Evolutionary conservation across 2,797 vertebrate species (phyloP).

Genomic region (Chiropotes sagulatus): DNA sequence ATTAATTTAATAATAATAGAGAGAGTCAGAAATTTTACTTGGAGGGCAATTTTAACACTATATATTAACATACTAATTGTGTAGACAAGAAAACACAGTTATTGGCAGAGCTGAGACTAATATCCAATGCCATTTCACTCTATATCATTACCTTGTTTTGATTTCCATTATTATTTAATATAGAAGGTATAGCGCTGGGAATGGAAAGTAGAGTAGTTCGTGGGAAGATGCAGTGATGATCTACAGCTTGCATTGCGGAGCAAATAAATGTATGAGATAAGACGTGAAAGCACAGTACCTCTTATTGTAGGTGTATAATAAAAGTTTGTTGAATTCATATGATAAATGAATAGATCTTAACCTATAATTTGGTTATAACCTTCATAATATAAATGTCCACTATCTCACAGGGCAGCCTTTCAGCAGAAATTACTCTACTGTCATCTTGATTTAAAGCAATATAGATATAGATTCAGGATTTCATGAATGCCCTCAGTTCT

Average conservation of each 20-base stretch:
- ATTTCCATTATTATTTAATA: background rate
- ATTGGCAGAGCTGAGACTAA: background rate
- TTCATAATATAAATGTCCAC: background rate
- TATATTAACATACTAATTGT: background rate
- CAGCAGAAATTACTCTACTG: conserved; percentile 13
- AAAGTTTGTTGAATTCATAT: background rate
- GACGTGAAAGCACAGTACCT: background rate
- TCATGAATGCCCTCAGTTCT: background rate
- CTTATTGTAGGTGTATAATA: background rate
- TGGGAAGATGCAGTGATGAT: background rate
- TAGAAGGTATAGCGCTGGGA: background rate
- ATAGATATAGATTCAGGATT: background rate
- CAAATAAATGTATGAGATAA: background rate
- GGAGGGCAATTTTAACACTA: background rate
- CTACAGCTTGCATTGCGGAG: background rate
- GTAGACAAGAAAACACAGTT: background rate
- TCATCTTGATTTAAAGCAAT: conserved; percentile 18
- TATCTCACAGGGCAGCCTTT: background rate
- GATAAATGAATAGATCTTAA: conserved; percentile 7
- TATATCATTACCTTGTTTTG: background rate
- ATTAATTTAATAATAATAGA: conserved; percentile 2
- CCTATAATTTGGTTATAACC: background rate
- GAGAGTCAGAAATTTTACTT: background rate
- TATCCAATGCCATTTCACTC: background rate
- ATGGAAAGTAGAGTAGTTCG: background rate